Evolutionary conservation across 2,113 vertebrate species (phyloP).

Genomic region (Sapayoa aenigma): DNA sequence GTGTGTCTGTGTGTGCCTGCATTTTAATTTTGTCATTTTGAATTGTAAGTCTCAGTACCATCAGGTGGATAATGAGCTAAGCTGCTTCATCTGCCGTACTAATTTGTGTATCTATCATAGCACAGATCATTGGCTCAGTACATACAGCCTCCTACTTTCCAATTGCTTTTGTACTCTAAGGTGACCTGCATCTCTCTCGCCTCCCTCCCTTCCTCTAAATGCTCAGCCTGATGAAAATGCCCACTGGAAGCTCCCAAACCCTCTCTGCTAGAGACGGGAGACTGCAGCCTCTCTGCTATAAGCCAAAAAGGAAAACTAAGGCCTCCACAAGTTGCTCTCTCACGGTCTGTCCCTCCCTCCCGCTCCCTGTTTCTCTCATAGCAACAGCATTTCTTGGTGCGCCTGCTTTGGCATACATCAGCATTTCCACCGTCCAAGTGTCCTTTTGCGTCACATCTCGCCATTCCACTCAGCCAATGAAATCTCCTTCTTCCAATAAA

Average conservation of each 20-base stretch:
- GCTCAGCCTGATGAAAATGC: constrained; percentile 11
- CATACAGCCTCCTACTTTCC: constrained; percentile 55
- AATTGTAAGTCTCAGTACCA: constrained; percentile 2
- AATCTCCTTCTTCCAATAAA: constrained; percentile 73
- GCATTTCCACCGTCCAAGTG: constrained; percentile 79
- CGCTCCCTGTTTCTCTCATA: constrained; percentile 66
- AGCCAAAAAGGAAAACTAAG: constrained; percentile 59
- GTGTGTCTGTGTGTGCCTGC: background rate
- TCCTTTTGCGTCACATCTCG: constrained; percentile 93
- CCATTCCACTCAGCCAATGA: constrained; percentile 88
- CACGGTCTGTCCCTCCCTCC: constrained; percentile 30
- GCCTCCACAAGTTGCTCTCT: constrained; percentile 67
- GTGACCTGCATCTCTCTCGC: constrained; percentile 8
- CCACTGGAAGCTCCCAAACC: background rate
- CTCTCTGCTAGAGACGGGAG: constrained; percentile 1
- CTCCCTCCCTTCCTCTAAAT: background rate
- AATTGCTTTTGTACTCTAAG: constrained; percentile 30
- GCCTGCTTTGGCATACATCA: constrained; percentile 74
- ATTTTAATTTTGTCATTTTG: constrained; percentile 39
- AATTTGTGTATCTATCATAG: constrained; percentile 52
- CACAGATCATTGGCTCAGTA: constrained; percentile 28
- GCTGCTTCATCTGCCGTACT: constrained; percentile 47
- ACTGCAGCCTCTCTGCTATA: constrained; percentile 6
- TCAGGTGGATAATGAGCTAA: constrained; percentile 48
- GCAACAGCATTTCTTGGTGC: constrained; percentile 70